These are phyloP conservation scores for Xestia ashworthii DNA, from an alignment of 2,888 invertebrate species.

Conservation along the genomic window DNA sequence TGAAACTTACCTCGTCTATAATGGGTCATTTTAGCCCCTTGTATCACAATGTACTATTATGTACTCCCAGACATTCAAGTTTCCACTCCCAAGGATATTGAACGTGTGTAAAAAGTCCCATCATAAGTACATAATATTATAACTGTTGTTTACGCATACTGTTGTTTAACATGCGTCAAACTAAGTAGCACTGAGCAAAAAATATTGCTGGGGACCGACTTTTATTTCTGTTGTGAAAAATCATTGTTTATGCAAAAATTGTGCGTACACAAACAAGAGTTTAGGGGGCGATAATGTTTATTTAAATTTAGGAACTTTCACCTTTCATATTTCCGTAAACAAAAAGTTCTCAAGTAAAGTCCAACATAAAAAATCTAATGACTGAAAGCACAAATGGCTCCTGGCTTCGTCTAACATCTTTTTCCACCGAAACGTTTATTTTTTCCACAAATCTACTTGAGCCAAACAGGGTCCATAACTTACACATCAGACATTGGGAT, in stretches of 20 bases:
- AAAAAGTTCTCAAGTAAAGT: not conserved
- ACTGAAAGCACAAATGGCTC: not conserved
- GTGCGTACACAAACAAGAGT: not conserved
- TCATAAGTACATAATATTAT: not conserved
- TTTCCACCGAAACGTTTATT: not conserved
- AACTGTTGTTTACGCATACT: not conserved
- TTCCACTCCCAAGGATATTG: not conserved
- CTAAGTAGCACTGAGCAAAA: not conserved
- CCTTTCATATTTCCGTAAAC: not conserved
- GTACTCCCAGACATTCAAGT: not conserved
- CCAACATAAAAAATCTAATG: not conserved
- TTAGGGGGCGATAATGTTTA: not conserved
- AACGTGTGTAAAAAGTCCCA: not conserved
- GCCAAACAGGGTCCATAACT: not conserved
- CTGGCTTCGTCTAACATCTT: not conserved
- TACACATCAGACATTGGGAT: not conserved
- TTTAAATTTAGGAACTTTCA: not conserved
- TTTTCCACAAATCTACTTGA: not conserved
- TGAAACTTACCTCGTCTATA: no score
- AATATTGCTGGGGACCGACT: not conserved
- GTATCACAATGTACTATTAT: no score
- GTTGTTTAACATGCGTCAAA: not conserved
- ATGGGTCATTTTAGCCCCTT: no score
- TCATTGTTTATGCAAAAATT: not conserved
- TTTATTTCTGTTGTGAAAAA: not conserved